Conservation (phyloP, 2,888 invertebrate genomes). For the Teinopalpus imperialis region DNA sequence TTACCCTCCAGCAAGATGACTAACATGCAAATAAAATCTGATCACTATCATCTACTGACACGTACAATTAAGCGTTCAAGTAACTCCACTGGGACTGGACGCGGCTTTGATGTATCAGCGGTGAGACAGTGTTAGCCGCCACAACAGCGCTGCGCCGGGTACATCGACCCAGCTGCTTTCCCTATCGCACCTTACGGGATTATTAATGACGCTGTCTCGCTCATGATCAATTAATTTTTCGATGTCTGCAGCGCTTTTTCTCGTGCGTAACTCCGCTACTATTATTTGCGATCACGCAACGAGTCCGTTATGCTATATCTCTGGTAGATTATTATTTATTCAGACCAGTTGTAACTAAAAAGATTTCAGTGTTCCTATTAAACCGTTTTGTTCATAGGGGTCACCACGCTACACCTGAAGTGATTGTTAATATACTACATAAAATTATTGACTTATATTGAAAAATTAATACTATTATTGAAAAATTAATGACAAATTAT, state of each 20-base stretch:
- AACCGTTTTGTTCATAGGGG: too few relatives aligned
- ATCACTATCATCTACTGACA: too few relatives aligned
- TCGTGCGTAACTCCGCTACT: slow-evolving; percentile 9
- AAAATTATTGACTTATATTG: too few relatives aligned
- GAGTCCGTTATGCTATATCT: background rate
- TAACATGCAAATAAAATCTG: too few relatives aligned
- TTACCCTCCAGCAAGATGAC: too few relatives aligned
- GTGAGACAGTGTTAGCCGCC: slow-evolving; percentile 6
- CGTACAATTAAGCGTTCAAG: too few relatives aligned
- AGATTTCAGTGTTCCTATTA: too few relatives aligned
- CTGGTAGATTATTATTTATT: background rate
- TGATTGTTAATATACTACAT: too few relatives aligned
- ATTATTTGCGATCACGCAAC: background rate
- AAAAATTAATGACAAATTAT: too few relatives aligned
- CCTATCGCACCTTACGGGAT: slow-evolving; percentile 9
- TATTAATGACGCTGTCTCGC: slow-evolving; percentile 4
- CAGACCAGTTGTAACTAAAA: too few relatives aligned
- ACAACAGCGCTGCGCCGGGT: slow-evolving; percentile 12
- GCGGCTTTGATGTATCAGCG: background rate
- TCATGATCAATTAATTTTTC: slow-evolving; percentile 17
- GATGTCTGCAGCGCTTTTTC: slow-evolving; percentile 2
- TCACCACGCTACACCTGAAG: too few relatives aligned
- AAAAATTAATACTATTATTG: too few relatives aligned
- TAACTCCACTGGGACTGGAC: background rate
- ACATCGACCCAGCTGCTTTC: slow-evolving; percentile 22